Percentiles rank a stretch among this genome's conserved stretches.
These are phyloP conservation scores for Prorops nasuta DNA, from an alignment of 1,140 invertebrate species.

Conservation along the genomic window DNA sequence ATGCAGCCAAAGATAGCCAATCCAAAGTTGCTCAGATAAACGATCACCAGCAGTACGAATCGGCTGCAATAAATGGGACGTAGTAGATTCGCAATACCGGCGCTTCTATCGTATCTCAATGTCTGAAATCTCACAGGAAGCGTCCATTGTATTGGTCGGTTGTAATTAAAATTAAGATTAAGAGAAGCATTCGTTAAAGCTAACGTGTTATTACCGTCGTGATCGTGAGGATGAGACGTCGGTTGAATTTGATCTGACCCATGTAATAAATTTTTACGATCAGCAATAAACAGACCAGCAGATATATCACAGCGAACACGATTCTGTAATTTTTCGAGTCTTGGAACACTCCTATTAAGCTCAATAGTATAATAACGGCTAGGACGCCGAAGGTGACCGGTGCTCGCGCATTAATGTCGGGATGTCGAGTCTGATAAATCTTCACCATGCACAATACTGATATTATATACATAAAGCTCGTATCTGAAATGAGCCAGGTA, in stretches of 20 bases:
- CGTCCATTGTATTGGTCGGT: too few species aligned
- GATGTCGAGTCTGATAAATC: constrained; percentile 87
- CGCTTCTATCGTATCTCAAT: constrained; percentile 38
- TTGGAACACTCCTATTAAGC: constrained; percentile 78
- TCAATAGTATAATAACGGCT: constrained; percentile 77
- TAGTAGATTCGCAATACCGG: constrained; percentile 37
- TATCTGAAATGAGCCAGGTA: constrained; percentile 65
- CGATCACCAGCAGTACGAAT: constrained; percentile 61
- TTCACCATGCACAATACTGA: constrained; percentile 84
- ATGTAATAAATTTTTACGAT: constrained; percentile 86
- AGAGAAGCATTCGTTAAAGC: not conserved
- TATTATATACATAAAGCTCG: constrained; percentile 92
- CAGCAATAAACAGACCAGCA: constrained; percentile 68
- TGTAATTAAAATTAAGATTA: constrained; percentile 6
- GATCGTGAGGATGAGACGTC: constrained; percentile 39
- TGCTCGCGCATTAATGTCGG: constrained; percentile 85
- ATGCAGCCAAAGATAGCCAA: constrained; percentile 68
- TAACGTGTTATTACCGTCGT: constrained; percentile 33
- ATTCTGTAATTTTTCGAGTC: constrained; percentile 75
- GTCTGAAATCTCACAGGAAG: too few species aligned
- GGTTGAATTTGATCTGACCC: constrained; percentile 73
- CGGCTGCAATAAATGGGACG: constrained; percentile 50
- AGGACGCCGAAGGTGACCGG: constrained; percentile 78
- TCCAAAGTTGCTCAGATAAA: constrained; percentile 74
- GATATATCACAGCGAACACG: constrained; percentile 72